Percentiles rank a stretch among this genome's conserved stretches.
Evolutionary conservation across 2,113 vertebrate genomes (phyloP).

Genomic region (Callithrix jacchus): DNA sequence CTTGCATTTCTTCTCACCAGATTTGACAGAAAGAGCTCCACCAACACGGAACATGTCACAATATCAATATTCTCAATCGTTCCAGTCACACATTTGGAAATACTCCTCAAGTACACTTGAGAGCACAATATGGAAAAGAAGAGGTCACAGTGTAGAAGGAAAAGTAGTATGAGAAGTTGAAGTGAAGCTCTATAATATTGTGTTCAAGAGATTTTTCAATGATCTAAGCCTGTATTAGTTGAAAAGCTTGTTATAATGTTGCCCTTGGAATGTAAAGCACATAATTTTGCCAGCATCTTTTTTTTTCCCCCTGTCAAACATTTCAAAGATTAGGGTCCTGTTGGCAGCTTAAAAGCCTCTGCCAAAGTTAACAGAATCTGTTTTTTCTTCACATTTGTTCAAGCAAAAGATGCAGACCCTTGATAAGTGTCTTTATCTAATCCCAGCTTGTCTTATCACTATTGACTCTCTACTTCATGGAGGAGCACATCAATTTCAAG

Average conservation of each 20-base stretch:
- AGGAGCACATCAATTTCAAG: neutral
- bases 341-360: conserved; percentile 34
- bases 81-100: neutral
- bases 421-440: neutral
- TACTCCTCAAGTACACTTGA: neutral
- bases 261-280: conserved; percentile 52
- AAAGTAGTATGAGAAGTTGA: neutral
- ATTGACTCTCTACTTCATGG: neutral
- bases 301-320: neutral
- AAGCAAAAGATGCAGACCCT: neutral
- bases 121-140: neutral
- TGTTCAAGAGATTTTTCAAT: neutral
- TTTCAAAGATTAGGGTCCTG: neutral
- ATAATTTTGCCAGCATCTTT: conserved; percentile 9
- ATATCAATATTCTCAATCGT: neutral
- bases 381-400: neutral
- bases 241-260: conserved; percentile 32
- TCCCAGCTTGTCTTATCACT: neutral
- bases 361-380: neutral
- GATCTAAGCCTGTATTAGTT: neutral
- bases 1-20: neutral
- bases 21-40: neutral
- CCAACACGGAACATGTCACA: neutral
- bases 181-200: neutral
- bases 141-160: neutral